phyloP scores from a whole-genome alignment of 2,888 invertebrate genomes.

The Limnephilus marmoratus region DNA sequence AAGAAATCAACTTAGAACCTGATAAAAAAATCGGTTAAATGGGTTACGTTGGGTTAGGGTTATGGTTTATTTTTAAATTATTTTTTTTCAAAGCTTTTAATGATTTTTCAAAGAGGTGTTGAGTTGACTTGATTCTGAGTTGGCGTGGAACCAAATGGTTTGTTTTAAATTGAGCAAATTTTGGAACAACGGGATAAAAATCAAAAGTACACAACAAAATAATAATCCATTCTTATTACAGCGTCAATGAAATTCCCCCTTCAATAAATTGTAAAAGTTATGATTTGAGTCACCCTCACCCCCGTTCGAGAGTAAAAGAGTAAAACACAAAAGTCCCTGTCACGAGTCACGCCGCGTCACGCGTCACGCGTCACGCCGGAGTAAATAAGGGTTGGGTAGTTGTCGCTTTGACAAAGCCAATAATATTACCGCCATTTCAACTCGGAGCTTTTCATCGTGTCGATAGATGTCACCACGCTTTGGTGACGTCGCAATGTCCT shows the following conservation, averaged over 20 bases:
- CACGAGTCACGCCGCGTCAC: background rate
- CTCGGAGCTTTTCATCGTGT: background rate
- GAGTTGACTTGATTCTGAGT: no score
- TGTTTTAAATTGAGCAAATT: background rate
- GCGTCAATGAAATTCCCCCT: background rate
- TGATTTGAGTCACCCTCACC: background rate
- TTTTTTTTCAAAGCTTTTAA: no score
- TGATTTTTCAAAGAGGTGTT: no score
- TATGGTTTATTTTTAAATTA: no score
- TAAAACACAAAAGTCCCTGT: background rate
- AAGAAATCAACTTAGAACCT: no score
- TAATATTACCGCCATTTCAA: slow-evolving; percentile 14
- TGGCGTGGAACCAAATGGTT: no score
- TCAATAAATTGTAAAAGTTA: background rate
- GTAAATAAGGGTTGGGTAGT: background rate
- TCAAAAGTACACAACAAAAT: background rate
- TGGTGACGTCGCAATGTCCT: background rate
- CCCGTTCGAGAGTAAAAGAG: background rate
- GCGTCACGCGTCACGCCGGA: background rate
- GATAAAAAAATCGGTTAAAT: no score
- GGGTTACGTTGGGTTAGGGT: no score
- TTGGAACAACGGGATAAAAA: background rate
- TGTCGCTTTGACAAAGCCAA: background rate
- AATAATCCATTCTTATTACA: background rate
- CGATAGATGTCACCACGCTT: slow-evolving; percentile 27